These are phyloP conservation scores for Nematolebias whitei DNA, from an alignment of 2,113 vertebrate species.

Conservation along the genomic window DNA sequence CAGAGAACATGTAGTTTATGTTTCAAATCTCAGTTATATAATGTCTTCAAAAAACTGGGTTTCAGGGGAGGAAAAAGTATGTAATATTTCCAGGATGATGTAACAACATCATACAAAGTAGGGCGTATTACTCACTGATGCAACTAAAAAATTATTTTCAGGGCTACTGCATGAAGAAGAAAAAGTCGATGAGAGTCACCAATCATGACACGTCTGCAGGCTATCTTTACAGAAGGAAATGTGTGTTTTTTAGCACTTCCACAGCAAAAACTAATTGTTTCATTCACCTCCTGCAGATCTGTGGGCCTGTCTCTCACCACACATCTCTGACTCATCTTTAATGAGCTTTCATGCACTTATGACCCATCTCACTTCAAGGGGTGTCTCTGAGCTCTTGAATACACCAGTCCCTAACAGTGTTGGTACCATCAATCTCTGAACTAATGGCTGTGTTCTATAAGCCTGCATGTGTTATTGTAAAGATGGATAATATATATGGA, in stretches of 20 bases:
- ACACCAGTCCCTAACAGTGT: slow-evolving; percentile 42
- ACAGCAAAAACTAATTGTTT: slow-evolving; percentile 63
- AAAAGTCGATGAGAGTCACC: slow-evolving; percentile 55
- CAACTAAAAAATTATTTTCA: slow-evolving; percentile 60
- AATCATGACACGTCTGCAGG: slow-evolving; percentile 59
- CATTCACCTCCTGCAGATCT: slow-evolving; percentile 50
- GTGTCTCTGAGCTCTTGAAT: slow-evolving; percentile 44
- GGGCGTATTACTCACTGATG: slow-evolving; percentile 65
- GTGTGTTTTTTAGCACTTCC: slow-evolving; percentile 51
- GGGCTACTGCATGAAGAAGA: slow-evolving; percentile 42
- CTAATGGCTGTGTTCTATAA: slow-evolving; percentile 19
- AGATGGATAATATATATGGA: slow-evolving; percentile 60
- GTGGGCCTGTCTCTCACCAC: slow-evolving; percentile 38
- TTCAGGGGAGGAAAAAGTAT: slow-evolving; percentile 41
- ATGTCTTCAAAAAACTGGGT: slow-evolving; percentile 40
- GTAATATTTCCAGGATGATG: slow-evolving; percentile 62
- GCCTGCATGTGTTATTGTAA: slow-evolving; percentile 31
- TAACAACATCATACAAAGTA: slow-evolving; percentile 67
- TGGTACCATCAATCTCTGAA: slow-evolving; percentile 52
- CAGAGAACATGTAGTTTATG: slow-evolving; percentile 32
- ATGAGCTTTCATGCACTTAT: slow-evolving; percentile 50
- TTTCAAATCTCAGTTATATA: slow-evolving; percentile 58
- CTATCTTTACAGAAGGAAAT: slow-evolving; percentile 55
- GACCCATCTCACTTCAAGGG: slow-evolving; percentile 51
- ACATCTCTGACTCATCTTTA: slow-evolving; percentile 49